Evolutionary conservation across 2,888 invertebrate species (phyloP).

Genomic region (Punctoribates punctum): DNA sequence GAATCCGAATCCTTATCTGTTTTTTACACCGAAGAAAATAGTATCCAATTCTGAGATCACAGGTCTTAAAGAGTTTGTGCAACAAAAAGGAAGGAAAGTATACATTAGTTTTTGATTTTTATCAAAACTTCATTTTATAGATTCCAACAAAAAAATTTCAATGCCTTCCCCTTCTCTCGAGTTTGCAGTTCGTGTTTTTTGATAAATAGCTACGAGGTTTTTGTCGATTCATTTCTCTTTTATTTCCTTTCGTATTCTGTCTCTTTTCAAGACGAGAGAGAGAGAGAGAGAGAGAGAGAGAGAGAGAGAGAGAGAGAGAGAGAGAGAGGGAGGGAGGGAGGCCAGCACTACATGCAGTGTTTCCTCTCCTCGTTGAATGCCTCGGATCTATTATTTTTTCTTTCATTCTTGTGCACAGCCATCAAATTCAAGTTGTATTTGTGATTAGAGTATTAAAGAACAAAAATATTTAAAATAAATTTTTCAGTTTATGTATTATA

Average conservation of each 20-base stretch:
- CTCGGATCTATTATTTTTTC: background rate
- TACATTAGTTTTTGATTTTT: conserved; percentile 34
- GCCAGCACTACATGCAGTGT: background rate
- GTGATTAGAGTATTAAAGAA: conserved; percentile 10
- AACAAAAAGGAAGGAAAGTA: conserved; percentile 2
- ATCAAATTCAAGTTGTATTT: conserved; percentile 27
- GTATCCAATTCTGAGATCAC: conserved; percentile 19
- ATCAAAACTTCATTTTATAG: conserved; percentile 35
- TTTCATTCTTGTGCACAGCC: background rate
- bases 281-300: no score
- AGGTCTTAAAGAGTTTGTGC: background rate
- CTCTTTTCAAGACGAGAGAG: background rate
- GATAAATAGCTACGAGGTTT: conserved; percentile 29
- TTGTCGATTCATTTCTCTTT: conserved; percentile 24
- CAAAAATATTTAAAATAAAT: background rate
- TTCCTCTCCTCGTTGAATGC: background rate
- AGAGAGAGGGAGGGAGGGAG: no score
- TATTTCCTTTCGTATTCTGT: background rate
- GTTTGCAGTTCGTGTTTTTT: conserved; percentile 1
- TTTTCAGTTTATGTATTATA: no score
- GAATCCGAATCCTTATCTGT: background rate
- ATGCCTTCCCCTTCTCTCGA: background rate
- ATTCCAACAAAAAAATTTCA: background rate
- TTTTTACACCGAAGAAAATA: background rate
- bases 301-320: no score